Percentiles rank a stretch among this genome's conserved stretches.
These are phyloP conservation scores for Steromphala cineraria DNA, from an alignment of 2,888 invertebrate genomes.

Conservation along the genomic window DNA sequence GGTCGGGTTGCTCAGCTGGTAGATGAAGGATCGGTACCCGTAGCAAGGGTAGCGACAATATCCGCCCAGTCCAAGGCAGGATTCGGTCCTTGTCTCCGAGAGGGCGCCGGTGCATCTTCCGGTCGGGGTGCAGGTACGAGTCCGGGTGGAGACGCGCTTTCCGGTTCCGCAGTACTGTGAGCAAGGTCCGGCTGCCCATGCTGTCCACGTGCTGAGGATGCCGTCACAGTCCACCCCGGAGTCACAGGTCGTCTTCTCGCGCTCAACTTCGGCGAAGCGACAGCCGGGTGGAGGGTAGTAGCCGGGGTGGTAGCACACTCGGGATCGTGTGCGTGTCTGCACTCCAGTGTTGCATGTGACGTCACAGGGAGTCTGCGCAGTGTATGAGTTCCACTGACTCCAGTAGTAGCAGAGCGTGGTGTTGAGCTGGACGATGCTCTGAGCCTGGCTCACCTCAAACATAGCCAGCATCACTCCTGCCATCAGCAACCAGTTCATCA, in stretches of 20 bases:
- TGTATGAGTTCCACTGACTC: background rate
- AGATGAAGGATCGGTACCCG: background rate
- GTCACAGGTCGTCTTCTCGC: background rate
- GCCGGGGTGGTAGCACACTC: background rate
- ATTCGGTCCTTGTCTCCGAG: background rate
- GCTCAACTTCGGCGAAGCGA: background rate
- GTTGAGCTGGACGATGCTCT: no score
- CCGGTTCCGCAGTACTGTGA: background rate
- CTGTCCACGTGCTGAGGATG: background rate
- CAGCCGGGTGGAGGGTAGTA: background rate
- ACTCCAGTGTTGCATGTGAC: background rate
- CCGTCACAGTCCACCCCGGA: background rate
- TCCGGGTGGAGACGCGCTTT: background rate
- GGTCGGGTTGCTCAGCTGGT: background rate
- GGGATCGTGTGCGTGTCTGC: background rate
- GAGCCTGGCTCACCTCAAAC: no score
- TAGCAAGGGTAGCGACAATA: background rate
- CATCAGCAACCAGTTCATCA: no score
- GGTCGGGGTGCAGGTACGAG: background rate
- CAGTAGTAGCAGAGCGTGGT: background rate
- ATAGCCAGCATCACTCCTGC: no score
- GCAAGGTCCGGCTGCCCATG: background rate
- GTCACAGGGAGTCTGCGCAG: background rate
- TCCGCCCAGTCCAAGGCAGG: background rate
- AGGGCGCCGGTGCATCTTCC: background rate